Evolutionary conservation across 2,888 invertebrate species (phyloP), one percentile per base, ranked within the genome.

Genomic region (Mechanitis messenoides): DNA sequence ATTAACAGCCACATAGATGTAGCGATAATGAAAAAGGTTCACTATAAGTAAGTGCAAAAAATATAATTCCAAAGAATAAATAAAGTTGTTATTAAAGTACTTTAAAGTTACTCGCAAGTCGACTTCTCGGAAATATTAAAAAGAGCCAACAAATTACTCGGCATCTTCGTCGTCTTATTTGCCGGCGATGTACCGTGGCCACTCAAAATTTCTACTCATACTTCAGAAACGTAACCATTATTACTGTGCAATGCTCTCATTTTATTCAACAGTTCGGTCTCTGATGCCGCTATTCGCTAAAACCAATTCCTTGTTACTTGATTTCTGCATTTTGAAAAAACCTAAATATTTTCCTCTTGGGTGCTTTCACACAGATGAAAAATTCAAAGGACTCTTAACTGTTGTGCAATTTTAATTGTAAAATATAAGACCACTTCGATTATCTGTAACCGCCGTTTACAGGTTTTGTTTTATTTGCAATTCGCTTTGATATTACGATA

Each of bases 231-330:
- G 81, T 81, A 81, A 85, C 85, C 78, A 81, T 84, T 86, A 84
- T 82, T 80, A 80, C 77, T 77, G 77, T 74, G 75, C 74, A 72
- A 70, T 72, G 76, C 78, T 78, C 73, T 73, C 84, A 78, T 83
- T 88, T 87, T 87, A 87, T 87, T 87, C 87, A 83, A 77, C 78
- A 80, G 77, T 74, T 68, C 74, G 74, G 80, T 82, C 79, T 77
- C 83, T 80, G 79, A 79, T 81, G 85, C 81, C 84, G 71, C 81
- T 81, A 78, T 73, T 73, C 84, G 82, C 84, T 90, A 90, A 90
- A 90, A 90, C 88, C 86, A 77, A 88, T 87, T 88, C 88, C 87
- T 87, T 90, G 89, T 90, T 84, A 86, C 87, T 85, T 86, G 87
- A 90, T 89, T 87, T 88, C 86, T 87, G 87, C 87, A 87, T 88